These are phyloP conservation scores for Misgurnus anguillicaudatus DNA, from an alignment of 2,113 vertebrate species.

Conservation along the genomic window DNA sequence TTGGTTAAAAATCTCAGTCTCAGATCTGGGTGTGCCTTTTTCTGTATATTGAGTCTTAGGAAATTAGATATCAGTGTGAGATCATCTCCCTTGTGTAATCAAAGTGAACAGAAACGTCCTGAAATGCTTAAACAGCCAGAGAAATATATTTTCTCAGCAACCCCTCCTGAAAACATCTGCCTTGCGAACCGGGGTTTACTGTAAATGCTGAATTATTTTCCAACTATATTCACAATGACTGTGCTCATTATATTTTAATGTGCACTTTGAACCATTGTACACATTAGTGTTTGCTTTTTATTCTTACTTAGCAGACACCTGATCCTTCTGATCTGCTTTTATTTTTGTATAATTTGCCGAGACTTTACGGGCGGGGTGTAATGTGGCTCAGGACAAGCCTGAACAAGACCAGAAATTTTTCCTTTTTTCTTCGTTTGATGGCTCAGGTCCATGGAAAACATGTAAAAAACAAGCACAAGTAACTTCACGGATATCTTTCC, in stretches of 20 bases:
- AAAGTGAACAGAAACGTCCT: conserved; percentile 54
- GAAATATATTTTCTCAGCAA: conserved; percentile 46
- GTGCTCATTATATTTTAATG: conserved; percentile 58
- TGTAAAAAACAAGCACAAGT: conserved; percentile 30
- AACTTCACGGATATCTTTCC: conserved; percentile 6
- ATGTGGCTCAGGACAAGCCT: conserved; percentile 66
- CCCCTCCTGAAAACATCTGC: conserved; percentile 69
- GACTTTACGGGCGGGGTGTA: conserved; percentile 65
- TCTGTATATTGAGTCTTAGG: conserved; percentile 59
- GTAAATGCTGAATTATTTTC: conserved; percentile 50
- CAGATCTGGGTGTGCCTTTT: conserved; percentile 75
- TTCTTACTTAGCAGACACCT: conserved; percentile 46
- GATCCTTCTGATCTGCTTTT: conserved; percentile 57
- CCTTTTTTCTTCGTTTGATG: conserved; percentile 48
- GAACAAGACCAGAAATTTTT: conserved; percentile 61
- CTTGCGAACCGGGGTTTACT: conserved; percentile 59
- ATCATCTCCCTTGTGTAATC: conserved; percentile 68
- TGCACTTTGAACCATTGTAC: conserved; percentile 54
- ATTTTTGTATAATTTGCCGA: conserved; percentile 58
- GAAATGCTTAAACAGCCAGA: conserved; percentile 43
- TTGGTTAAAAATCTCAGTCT: conserved; percentile 52
- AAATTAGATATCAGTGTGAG: conserved; percentile 63
- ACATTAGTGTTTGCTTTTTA: conserved; percentile 46
- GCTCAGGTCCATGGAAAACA: conserved; percentile 55
- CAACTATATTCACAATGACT: conserved; percentile 55